Conservation (phyloP, 2,797 vertebrate genomes). For the Amblyopsis hoosieri region DNA sequence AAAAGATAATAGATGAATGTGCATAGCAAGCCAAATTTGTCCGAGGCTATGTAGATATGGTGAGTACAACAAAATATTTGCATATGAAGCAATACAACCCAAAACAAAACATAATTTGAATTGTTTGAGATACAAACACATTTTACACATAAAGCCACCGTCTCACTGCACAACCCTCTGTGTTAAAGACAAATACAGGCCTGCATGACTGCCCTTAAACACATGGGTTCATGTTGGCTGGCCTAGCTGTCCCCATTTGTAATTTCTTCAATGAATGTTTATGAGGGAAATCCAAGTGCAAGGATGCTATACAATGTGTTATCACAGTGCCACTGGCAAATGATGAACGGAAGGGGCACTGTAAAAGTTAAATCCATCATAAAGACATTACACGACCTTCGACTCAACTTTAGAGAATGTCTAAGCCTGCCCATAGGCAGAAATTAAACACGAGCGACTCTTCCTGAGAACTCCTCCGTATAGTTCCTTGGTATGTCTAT, state of each 20-base stretch:
- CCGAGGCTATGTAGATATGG: background rate
- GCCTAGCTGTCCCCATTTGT: too few species aligned
- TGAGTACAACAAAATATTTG: background rate
- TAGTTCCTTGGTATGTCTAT: conserved; percentile 53
- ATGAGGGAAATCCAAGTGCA: too few species aligned
- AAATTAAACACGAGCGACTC: conserved; percentile 61
- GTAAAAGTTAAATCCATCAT: background rate
- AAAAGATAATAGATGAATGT: background rate
- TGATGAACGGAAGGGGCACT: too few species aligned
- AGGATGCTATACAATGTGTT: too few species aligned
- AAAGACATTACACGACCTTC: conserved; percentile 48
- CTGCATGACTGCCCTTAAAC: conserved; percentile 4
- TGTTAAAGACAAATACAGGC: conserved; percentile 11
- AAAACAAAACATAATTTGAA: conserved; percentile 5
- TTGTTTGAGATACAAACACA: conserved; percentile 2
- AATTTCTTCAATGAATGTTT: too few species aligned
- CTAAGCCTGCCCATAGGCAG: conserved; percentile 36
- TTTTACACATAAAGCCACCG: conserved; percentile 8
- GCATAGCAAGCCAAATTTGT: conserved; percentile 12
- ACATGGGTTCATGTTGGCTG: too few species aligned
- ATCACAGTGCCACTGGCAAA: too few species aligned
- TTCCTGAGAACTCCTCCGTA: conserved; percentile 60
- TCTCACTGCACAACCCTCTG: conserved; percentile 3
- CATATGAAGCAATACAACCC: background rate
- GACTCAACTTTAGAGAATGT: conserved; percentile 56